Evolutionary conservation across 2,113 vertebrate species (phyloP).

Genomic region (Xyliphius kryptos): DNA sequence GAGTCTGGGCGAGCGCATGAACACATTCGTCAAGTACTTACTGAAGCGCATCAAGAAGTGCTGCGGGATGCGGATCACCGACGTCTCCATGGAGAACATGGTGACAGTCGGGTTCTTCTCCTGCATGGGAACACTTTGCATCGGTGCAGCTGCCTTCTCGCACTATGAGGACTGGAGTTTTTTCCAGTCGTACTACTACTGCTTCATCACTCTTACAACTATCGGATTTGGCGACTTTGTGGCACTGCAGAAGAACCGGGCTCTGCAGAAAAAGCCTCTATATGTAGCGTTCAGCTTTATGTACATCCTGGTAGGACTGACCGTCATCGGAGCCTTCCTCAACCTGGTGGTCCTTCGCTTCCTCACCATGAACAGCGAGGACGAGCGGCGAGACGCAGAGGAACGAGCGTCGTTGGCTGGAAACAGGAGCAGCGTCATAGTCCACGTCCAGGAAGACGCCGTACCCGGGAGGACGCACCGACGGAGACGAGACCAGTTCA

Average conservation of each 20-base stretch:
- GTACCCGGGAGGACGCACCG: conserved; percentile 59
- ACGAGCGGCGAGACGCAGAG: conserved; percentile 86
- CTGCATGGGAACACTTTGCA: conserved; percentile 95
- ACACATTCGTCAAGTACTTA: conserved; percentile 97
- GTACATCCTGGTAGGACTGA: conserved; percentile 98
- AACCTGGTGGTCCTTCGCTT: conserved; percentile 98
- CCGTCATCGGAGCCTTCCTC: conserved; percentile 96
- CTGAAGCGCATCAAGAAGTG: conserved; percentile 97
- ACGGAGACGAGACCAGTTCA: conserved; percentile 62
- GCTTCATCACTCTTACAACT: conserved; percentile 97
- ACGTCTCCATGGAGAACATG: conserved; percentile 99
- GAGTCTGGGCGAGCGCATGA: conserved; percentile 97
- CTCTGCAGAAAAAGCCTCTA: conserved; percentile 90
- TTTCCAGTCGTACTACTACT: conserved; percentile 98
- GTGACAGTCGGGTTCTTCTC: conserved; percentile 99
- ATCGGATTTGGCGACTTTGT: conserved; percentile 98
- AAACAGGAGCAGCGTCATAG: conserved; percentile 79
- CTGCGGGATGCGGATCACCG: conserved; percentile 89
- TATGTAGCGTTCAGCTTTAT: conserved; percentile 99
- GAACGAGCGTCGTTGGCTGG: conserved; percentile 81
- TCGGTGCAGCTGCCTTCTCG: conserved; percentile 94
- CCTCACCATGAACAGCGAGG: conserved; percentile 98
- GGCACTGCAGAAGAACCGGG: conserved; percentile 92
- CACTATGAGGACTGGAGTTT: conserved; percentile 98
- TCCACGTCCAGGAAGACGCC: conserved; percentile 79